Base-by-base conservation (phyloP, 2,113 vertebrate species). In the Pomatostomus ruficeps region DNA sequence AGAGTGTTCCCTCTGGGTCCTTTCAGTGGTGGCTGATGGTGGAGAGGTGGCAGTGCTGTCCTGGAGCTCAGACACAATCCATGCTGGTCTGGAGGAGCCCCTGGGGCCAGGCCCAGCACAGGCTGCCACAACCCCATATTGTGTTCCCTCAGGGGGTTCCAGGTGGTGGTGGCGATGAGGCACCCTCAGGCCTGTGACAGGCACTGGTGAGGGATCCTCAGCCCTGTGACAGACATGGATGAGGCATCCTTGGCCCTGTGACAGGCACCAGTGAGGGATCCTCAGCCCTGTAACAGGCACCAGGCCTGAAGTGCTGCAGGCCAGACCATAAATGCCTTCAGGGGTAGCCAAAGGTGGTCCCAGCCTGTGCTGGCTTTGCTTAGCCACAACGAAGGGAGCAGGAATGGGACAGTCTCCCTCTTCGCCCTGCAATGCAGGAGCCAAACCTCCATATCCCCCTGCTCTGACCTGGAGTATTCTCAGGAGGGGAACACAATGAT, bases 91-190 rank as follows among this genome's bases (percentile, higher is more conserved):
- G 40, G 31, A 77, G 42, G 14, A 80, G 52, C 20, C 2, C 2
- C 29, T 25, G 36, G 3, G 23, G 42, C 16, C 68, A 61, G 24
- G 25, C 5, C 22, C 46, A 55, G 54, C 4, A 2, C 4, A 14
- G 52, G 45, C 21, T 51, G 18, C 63, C 71, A 33, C 28, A 59
- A 6, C 10, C 11, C 16, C 7, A 5, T 20, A 35, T 36, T 61
- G 3, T 3, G 3, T 18, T 20, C 23, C 26, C 18, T 28, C 24
- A 2, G 8, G n/a, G 21, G 9, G 4, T 18, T 43, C 6, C 17
- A 38, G 26, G 33, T 2, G 6, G 22, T 0, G 1, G 1, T 1
- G 3, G 10, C n/a, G 46, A 10, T 2, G 1, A 49, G 48, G 16
- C 2, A 6, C n/a, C n/a, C n/a, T n/a, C n/a, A n/a, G n/a, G n/a